Percentiles rank a stretch among this genome's conserved stretches.
Conservation (phyloP, 2,888 invertebrate species). For the Caenorhabditis macrosperma region DNA sequence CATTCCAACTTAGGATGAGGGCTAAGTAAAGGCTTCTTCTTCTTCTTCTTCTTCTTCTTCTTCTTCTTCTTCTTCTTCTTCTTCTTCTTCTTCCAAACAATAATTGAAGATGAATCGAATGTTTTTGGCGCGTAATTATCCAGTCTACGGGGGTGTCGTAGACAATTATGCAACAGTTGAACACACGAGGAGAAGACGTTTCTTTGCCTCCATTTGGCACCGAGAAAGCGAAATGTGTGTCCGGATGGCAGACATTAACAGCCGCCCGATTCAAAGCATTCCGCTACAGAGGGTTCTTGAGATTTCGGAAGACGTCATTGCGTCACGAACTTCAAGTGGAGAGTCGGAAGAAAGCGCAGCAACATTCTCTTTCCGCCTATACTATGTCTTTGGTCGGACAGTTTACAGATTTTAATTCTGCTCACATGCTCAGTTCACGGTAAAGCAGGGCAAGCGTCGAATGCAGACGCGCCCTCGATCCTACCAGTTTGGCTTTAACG, state of each 20-base stretch:
- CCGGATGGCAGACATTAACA: conserved; percentile 1
- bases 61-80: not conserved
- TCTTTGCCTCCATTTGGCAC: conserved; percentile 4
- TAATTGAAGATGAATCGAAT: not conserved
- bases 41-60: not conserved
- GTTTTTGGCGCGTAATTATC: conserved; percentile 22
- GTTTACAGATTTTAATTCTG: too few species aligned
- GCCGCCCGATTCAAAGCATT: not conserved
- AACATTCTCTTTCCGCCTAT: too few species aligned
- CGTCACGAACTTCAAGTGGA: not conserved
- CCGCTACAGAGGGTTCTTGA: not conserved
- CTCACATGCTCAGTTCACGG: too few species aligned
- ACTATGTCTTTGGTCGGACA: too few species aligned
- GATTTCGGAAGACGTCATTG: not conserved
- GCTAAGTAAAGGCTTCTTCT: not conserved
- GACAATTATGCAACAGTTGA: conserved; percentile 18
- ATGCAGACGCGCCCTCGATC: too few species aligned
- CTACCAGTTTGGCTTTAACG: too few species aligned
- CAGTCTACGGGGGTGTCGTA: not conserved
- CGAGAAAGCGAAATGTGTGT: not conserved
- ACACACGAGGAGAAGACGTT: not conserved
- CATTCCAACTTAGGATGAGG: not conserved
- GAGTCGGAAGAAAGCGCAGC: too few species aligned
- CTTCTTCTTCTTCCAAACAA: not conserved
- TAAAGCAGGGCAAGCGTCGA: too few species aligned